Conservation (phyloP, 2,888 invertebrate species). For the Drosophila anomalata region DNA sequence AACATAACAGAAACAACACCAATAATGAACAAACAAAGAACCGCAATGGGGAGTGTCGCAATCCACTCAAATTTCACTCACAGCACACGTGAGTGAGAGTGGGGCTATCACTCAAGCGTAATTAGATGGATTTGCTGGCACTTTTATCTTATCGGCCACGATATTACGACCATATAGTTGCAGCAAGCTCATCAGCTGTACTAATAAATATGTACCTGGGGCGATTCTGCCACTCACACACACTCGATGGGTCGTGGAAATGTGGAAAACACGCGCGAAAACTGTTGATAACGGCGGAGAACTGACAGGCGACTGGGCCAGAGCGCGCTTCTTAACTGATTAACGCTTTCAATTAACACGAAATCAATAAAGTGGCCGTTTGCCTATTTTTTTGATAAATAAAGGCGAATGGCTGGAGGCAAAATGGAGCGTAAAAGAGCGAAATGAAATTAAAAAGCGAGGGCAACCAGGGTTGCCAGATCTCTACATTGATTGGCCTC, state of each 20-base stretch:
- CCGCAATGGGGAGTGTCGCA: not conserved
- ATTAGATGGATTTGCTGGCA: constrained; percentile 18
- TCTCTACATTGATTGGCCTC: not conserved
- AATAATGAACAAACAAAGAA: constrained; percentile 12
- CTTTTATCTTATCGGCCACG: constrained; percentile 32
- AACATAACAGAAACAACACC: constrained; percentile 1
- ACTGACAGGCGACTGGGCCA: constrained; percentile 27
- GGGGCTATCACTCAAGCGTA: constrained; percentile 1
- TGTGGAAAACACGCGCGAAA: constrained; percentile 54
- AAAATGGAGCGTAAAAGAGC: constrained; percentile 54
- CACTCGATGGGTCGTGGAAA: constrained; percentile 12
- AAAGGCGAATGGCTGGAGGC: constrained; percentile 57
- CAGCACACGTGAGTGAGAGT: constrained; percentile 24
- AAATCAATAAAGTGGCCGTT: constrained; percentile 61
- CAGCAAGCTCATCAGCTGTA: constrained; percentile 22
- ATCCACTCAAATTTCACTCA: constrained; percentile 5
- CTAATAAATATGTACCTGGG: constrained; percentile 1
- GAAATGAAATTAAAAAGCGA: constrained; percentile 43
- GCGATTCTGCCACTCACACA: constrained; percentile 11
- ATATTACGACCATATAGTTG: constrained; percentile 17
- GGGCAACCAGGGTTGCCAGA: constrained; percentile 62
- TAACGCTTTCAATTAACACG: constrained; percentile 68
- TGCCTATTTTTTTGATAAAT: constrained; percentile 52
- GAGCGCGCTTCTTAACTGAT: constrained; percentile 54
- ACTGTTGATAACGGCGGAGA: constrained; percentile 58